Conservation (phyloP, 2,113 vertebrate species). For the Strigops habroptila region DNA sequence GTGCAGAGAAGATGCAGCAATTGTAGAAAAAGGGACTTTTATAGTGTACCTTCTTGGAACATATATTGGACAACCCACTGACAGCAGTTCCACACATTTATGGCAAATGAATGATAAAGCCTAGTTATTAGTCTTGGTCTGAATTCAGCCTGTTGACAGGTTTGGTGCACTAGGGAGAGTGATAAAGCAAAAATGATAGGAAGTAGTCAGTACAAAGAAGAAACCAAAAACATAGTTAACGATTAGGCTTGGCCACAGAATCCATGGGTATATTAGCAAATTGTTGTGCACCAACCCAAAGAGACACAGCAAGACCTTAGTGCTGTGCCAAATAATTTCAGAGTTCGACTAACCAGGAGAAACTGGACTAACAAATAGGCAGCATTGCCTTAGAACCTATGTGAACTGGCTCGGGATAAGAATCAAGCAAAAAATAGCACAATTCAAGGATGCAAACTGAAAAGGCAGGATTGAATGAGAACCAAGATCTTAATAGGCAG, state of each 20-base stretch:
- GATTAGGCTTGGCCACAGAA: background rate
- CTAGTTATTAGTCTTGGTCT: background rate
- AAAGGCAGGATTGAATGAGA: background rate
- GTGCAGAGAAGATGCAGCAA: background rate
- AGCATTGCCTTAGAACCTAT: background rate
- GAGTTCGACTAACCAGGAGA: background rate
- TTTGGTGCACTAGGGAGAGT: background rate
- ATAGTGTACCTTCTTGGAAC: background rate
- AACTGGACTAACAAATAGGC: background rate
- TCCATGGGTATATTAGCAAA: background rate
- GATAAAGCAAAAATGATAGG: background rate
- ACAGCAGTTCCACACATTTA: background rate
- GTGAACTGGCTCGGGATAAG: background rate
- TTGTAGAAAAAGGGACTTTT: background rate
- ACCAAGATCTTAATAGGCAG: background rate
- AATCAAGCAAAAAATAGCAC: background rate
- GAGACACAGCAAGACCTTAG: background rate
- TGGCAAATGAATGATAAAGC: background rate
- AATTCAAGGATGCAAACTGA: background rate
- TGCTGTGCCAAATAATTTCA: background rate
- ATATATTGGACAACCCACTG: background rate
- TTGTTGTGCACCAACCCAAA: background rate
- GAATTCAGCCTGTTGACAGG: background rate
- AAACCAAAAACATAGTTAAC: background rate
- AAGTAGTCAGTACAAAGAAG: background rate